These are phyloP conservation scores for Stegostoma tigrinum DNA, from an alignment of 2,113 vertebrate genomes.

Conservation along the genomic window DNA sequence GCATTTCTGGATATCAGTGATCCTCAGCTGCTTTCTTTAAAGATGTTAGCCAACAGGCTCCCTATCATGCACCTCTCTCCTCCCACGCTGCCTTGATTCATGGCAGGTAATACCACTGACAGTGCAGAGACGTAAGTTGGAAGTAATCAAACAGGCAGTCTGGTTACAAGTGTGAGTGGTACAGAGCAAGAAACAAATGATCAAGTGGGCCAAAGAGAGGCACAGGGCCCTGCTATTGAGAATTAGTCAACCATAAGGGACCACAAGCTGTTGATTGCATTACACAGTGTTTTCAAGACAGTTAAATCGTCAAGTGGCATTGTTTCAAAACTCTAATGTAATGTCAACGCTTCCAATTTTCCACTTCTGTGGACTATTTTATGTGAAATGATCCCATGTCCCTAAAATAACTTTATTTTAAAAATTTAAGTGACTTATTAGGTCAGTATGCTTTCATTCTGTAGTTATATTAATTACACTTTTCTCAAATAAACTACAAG, in stretches of 20 bases:
- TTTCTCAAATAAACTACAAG: background rate
- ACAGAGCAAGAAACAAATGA: background rate
- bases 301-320: constrained; percentile 25
- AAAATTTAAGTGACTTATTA: background rate
- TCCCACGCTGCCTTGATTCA: background rate
- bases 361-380: background rate
- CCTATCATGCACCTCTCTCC: background rate
- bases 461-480: constrained; percentile 22
- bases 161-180: background rate
- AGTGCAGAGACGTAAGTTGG: background rate
- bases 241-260: background rate
- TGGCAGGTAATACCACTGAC: no score
- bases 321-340: background rate
- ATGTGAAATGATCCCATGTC: constrained; percentile 1
- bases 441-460: constrained; percentile 32
- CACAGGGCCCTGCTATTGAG: background rate
- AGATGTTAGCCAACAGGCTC: background rate
- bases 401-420: constrained; percentile 7
- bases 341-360: constrained; percentile 16
- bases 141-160: background rate
- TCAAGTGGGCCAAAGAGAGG: background rate
- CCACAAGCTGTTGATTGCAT: constrained; percentile 25
- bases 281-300: constrained; percentile 30
- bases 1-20: background rate
- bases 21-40: background rate